These are phyloP conservation scores for Morelia viridis DNA, from an alignment of 2,797 vertebrate species.

Conservation along the genomic window DNA sequence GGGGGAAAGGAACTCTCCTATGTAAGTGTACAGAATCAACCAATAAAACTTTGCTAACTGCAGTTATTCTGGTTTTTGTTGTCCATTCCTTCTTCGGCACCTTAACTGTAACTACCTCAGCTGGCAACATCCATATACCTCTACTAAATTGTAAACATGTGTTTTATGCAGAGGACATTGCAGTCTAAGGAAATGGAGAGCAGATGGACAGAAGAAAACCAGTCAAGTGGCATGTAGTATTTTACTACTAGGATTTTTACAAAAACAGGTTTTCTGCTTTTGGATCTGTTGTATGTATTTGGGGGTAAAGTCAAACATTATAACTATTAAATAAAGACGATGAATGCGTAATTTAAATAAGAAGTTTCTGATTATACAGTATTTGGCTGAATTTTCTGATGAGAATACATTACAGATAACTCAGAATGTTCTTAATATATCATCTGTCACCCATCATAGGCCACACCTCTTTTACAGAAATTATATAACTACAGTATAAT, in stretches of 20 bases:
- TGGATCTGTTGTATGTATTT: not conserved
- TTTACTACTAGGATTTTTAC: not conserved
- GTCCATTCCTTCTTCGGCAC: not conserved
- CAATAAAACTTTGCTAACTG: not conserved
- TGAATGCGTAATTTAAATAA: not conserved
- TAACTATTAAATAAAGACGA: not conserved
- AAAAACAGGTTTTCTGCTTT: not conserved
- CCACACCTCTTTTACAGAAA: not conserved
- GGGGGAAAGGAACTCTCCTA: not conserved
- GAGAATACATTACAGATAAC: not conserved
- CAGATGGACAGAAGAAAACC: not conserved
- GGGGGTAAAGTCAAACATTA: not conserved
- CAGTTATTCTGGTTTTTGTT: not conserved
- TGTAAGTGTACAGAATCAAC: no score
- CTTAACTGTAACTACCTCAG: not conserved
- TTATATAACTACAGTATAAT: not conserved
- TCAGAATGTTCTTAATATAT: not conserved
- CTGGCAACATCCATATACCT: not conserved
- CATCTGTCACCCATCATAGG: not conserved
- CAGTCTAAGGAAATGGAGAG: rapidly evolving
- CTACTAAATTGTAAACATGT: not conserved
- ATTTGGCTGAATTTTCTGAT: not conserved
- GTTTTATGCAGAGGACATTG: rapidly evolving
- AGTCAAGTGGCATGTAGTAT: not conserved
- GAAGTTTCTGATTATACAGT: not conserved